These are phyloP conservation scores for Trididemnum nubilum DNA, from an alignment of 23 tunicate genomes.

Conservation along the genomic window DNA sequence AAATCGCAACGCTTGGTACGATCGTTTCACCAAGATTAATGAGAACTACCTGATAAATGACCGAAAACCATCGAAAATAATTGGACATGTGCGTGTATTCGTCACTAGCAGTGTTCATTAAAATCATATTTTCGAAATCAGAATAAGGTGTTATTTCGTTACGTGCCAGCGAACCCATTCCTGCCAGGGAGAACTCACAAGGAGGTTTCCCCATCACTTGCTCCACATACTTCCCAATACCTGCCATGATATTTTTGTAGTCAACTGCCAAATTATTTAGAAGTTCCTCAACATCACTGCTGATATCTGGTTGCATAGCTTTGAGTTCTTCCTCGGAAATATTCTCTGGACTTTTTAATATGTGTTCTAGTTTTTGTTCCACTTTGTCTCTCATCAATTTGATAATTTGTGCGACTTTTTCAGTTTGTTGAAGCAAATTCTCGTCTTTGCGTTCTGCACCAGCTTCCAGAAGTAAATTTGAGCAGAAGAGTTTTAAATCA, in stretches of 20 bases:
- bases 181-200: no score
- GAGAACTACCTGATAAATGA: not conserved
- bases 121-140: not conserved
- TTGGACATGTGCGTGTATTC: not conserved
- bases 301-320: not conserved
- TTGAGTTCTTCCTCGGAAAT: not conserved
- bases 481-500: no score
- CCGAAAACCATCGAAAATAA: not conserved
- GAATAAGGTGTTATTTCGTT: no score
- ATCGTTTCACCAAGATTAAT: not conserved
- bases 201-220: not conserved
- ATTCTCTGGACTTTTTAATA: not conserved
- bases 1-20: not conserved
- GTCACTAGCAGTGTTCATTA: not conserved
- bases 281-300: not conserved
- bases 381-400: not conserved
- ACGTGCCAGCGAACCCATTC: no score
- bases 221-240: not conserved
- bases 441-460: no score
- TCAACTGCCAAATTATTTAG: not conserved
- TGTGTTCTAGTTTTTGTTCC: not conserved
- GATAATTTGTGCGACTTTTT: not conserved
- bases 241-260: not conserved
- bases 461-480: no score
- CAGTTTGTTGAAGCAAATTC: no score